A percentile compares a stretch with the other conserved stretches of the same genome.
phyloP scores from a whole-genome alignment of 2,888 invertebrate species.

The Yponomeuta cagnagella region DNA sequence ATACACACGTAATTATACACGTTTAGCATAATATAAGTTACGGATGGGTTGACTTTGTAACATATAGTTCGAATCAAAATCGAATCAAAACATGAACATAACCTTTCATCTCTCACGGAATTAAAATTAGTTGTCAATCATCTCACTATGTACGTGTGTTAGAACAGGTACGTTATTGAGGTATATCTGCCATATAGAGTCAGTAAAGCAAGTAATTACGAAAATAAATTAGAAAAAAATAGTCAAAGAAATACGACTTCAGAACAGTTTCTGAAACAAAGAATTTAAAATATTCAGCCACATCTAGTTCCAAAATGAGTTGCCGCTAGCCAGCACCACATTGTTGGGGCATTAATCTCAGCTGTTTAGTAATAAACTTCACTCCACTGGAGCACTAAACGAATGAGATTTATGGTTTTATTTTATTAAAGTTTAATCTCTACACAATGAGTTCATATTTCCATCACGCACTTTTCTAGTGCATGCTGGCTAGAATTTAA shows the following conservation, averaged over 20 bases:
- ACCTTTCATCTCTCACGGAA: too few species aligned
- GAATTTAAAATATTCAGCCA: neutral
- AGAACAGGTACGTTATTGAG: too few species aligned
- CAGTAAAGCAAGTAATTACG: too few species aligned
- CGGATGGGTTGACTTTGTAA: neutral
- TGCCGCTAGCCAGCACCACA: neutral
- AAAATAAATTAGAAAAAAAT: too few species aligned
- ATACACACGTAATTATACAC: neutral
- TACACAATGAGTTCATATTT: neutral
- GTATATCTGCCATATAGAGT: too few species aligned
- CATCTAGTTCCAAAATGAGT: neutral
- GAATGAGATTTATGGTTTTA: constrained; percentile 1
- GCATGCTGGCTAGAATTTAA: neutral
- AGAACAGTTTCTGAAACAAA: too few species aligned
- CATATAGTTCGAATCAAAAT: too few species aligned
- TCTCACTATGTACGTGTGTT: too few species aligned
- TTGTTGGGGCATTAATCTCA: constrained; percentile 10
- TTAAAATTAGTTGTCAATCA: too few species aligned
- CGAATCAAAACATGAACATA: too few species aligned
- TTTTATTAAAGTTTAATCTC: neutral
- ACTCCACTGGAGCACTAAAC: neutral
- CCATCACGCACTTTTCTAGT: neutral
- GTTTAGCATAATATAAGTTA: neutral
- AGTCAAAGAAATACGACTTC: too few species aligned
- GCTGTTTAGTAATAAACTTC: constrained; percentile 11